phyloP scores from a whole-genome alignment of 2,113 vertebrate genomes.

The Syrmaticus mikado region DNA sequence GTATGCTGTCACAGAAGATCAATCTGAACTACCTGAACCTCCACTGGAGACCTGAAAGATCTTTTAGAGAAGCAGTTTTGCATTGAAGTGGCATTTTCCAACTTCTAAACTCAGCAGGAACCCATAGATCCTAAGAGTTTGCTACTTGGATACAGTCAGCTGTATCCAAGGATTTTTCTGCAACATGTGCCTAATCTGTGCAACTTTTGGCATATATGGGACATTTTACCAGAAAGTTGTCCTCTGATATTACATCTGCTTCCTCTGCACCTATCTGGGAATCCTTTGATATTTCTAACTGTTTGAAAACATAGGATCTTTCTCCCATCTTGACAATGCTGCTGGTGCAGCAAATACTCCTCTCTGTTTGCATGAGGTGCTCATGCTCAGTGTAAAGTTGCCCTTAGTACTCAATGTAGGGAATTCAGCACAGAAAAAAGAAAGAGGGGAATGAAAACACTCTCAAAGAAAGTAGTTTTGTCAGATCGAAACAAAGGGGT shows the following conservation, averaged over 20 bases:
- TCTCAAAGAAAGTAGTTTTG: not conserved
- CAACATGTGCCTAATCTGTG: not conserved
- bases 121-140: not conserved
- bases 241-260: slow-evolving; percentile 9
- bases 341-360: not conserved
- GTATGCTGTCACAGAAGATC: not conserved
- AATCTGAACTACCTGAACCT: not conserved
- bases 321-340: not conserved
- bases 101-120: slow-evolving; percentile 7
- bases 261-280: not conserved
- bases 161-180: not conserved
- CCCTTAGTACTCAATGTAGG: not conserved
- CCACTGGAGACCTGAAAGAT: not conserved
- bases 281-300: not conserved
- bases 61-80: not conserved
- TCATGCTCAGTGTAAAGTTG: not conserved
- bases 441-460: not conserved
- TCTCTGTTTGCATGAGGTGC: not conserved
- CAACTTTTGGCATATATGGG: slow-evolving; percentile 24
- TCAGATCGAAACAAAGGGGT: not conserved
- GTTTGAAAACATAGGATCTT: not conserved
- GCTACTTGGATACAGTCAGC: not conserved
- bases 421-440: not conserved
- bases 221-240: not conserved
- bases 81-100: not conserved